Conservation (phyloP, 2,797 vertebrate genomes). For the Cephalopachus bancanus region DNA sequence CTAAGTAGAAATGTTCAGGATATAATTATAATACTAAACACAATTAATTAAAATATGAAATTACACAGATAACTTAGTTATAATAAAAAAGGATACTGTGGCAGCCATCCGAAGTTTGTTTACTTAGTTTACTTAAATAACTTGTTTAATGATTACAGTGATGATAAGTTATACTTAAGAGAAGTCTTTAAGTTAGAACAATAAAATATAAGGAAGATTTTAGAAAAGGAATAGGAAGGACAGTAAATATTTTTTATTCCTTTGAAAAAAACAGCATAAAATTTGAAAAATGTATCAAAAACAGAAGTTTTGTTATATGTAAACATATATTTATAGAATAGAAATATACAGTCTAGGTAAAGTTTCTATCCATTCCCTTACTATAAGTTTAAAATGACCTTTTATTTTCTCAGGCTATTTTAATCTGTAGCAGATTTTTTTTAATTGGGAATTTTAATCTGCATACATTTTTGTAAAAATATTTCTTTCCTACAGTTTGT, state of each 20-base stretch:
- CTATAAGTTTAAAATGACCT: constrained; percentile 41
- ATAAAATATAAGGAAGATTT: not conserved
- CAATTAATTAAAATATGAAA: constrained; percentile 58
- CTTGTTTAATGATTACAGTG: constrained; percentile 36
- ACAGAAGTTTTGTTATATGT: not conserved
- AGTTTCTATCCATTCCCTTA: constrained; percentile 14
- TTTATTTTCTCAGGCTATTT: constrained; percentile 40
- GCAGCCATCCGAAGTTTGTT: not conserved
- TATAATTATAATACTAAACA: not conserved
- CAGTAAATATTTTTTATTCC: not conserved
- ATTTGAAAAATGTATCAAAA: constrained; percentile 12
- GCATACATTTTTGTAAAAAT: constrained; percentile 35
- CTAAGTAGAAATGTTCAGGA: constrained; percentile 14
- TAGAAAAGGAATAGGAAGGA: not conserved
- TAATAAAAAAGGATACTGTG: constrained; percentile 13
- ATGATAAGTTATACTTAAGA: constrained; percentile 24
- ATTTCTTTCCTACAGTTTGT: constrained; percentile 33
- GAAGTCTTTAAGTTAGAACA: not conserved
- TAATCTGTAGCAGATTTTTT: not conserved
- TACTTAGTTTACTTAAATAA: constrained; percentile 54
- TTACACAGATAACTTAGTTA: constrained; percentile 14
- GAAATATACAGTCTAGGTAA: constrained; percentile 33
- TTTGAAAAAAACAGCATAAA: constrained; percentile 9
- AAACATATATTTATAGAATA: constrained; percentile 38
- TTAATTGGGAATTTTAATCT: not conserved